Evolutionary conservation across 2,797 vertebrate genomes (phyloP), one percentile per base, ranked within the genome.

Genomic region (Esox masquinongy): DNA sequence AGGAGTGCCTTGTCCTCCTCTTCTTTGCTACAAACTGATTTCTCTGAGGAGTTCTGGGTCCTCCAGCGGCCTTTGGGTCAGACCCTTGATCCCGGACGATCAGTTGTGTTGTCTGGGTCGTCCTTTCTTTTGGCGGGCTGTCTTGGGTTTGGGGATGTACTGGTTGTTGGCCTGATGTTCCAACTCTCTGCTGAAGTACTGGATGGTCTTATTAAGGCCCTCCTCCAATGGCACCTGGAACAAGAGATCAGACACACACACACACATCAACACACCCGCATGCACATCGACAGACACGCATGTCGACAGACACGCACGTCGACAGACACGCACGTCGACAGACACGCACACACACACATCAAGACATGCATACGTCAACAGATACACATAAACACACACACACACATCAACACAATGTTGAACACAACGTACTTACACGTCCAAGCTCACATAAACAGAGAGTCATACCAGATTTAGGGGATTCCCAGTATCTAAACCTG

Each of bases 151-250:
- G 85, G 98, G 98, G 90, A 99, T 99, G 90, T 99, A 99, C 82
- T 99, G 97, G 84, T 99, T 99, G 87, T 99, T 98, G 9, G 97
- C 97, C 89, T 99, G 98, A 90, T 98, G 96, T 83, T 99, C 97
- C 1, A 99, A 95, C 76, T 99, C 97, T 87, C 97, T 94, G 75
- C 95, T 97, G 93, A 99, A 99, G 90, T 99, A 99, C 90, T 99
- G 97, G 87, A 99, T 99, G 4, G 98, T 99, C 95, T 99, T 99
- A 88, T 99, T 99, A 83, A 99, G 88, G 31, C 98, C 98, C 92
- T 99, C 98, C 87, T 99, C 97, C 92, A 99, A 77, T 0, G 98
- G 98, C 22, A 99, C 98, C 98, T 99, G 86, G 81, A 63, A 79
- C 78, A 89, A 82, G 67, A 12, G 70, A 14, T 74, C 17, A 2